Base-by-base conservation (phyloP, 1,140 invertebrate genomes). In the Drosophila eugracilis region DNA sequence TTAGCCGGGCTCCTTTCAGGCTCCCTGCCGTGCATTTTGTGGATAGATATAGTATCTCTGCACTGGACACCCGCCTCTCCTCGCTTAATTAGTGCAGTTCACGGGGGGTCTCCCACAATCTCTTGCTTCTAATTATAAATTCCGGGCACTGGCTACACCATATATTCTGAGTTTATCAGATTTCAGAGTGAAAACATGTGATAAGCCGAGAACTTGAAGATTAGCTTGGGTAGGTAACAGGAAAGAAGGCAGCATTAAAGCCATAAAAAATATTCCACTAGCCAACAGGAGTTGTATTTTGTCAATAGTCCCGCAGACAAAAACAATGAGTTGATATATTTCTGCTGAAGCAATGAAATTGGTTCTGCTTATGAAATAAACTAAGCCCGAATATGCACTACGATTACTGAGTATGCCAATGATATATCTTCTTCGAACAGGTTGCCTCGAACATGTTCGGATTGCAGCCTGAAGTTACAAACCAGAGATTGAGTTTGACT, bases 91-190 rank as follows among this genome's bases (percentile, higher is more conserved):
- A 74, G 70, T 63, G 41, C 34, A 60, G 39, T 15, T 44, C 34
- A 10, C 19, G 24, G 70, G 70, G 48, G 69, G 69, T 44, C 70
- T 36, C 22, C 44, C 14, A 10, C 57, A 63, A 60, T 60, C 48
- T 71, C 19, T 14, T 21, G 15, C 34, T 45, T 73, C 69, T 54
- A 74, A 53, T 62, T 63, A 48, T 73, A 54, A 42, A 17, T 1
- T 9, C 28, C 1, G 7, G 15, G 22, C 10, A 7, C 44, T 22
- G 36, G 26, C 39, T 22, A 15, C 30, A 14, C 22, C 58, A 45
- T 73, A 74, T 54, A 73, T 73, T 73, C 59, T 17, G 21, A 37
- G 45, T 63, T 73, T 74, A 73, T 73, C 57, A 73, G 70, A 73
- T 73, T 73, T 73, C 9, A 21, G 28, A 22, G 28, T 28, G 41